These are phyloP conservation scores for Cariama cristata DNA, from an alignment of 2,113 vertebrate genomes.

Conservation along the genomic window DNA sequence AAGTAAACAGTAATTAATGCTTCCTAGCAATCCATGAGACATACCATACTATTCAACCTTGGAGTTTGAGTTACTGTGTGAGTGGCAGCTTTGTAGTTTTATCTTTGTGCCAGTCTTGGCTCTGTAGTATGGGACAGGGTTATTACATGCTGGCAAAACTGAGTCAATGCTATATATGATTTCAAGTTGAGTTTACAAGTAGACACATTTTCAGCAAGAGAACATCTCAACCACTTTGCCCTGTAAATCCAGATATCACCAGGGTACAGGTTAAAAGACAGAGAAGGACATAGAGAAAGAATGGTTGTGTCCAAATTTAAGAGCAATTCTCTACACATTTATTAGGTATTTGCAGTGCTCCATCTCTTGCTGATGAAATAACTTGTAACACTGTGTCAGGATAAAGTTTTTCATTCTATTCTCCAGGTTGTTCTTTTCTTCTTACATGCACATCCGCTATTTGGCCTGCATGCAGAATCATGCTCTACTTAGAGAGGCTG, in stretches of 20 bases:
- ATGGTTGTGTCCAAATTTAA: not conserved
- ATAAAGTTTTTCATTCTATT: not conserved
- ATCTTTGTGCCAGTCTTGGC: not conserved
- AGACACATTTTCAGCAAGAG: not conserved
- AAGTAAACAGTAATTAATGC: not conserved
- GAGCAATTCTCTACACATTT: not conserved
- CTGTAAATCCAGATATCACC: not conserved
- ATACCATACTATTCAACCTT: not conserved
- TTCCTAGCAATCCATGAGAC: not conserved
- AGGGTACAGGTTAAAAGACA: not conserved
- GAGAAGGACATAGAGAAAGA: not conserved
- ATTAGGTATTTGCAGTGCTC: not conserved
- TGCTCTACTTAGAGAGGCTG: not conserved
- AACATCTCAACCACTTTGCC: not conserved
- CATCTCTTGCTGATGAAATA: not conserved
- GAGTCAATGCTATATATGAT: not conserved
- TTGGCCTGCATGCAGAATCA: not conserved
- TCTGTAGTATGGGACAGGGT: not conserved
- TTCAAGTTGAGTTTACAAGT: not conserved
- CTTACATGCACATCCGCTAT: not conserved
- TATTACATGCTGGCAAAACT: not conserved
- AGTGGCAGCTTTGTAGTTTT: not conserved
- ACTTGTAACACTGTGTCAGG: not conserved
- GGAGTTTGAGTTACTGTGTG: not conserved
- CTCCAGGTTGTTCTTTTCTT: not conserved